Percentiles rank a stretch among this genome's conserved stretches.
Evolutionary conservation across 2,888 invertebrate genomes (phyloP).

Genomic region (Drosophila kanekoi): DNA sequence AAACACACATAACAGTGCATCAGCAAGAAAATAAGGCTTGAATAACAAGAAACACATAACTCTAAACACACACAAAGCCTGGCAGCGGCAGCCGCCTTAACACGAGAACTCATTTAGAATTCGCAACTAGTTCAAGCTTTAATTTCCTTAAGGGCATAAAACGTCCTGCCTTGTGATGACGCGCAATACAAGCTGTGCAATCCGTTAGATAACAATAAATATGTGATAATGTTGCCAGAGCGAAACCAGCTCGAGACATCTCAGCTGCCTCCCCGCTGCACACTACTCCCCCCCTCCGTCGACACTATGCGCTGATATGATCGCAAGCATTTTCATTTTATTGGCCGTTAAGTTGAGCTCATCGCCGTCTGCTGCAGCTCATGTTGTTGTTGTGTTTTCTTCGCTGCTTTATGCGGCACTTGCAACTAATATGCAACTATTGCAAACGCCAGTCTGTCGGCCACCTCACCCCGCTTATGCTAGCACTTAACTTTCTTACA

Average conservation of each 20-base stretch:
- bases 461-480: neutral
- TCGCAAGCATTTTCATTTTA: constrained; percentile 47
- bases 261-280: neutral
- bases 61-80: too few relatives aligned
- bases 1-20: too few relatives aligned
- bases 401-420: constrained; percentile 40
- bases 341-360: constrained; percentile 45
- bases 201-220: constrained; percentile 27
- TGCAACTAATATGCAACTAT: constrained; percentile 65
- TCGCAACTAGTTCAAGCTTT: constrained; percentile 12
- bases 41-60: too few relatives aligned
- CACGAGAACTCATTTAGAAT: neutral
- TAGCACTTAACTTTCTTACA: constrained; percentile 56
- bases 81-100: too few relatives aligned
- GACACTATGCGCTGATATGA: neutral
- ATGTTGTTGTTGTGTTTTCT: constrained; percentile 12
- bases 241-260: neutral
- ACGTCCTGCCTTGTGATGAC: neutral
- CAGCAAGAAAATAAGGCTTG: too few relatives aligned
- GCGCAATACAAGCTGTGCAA: constrained; percentile 1
- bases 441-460: constrained; percentile 7
- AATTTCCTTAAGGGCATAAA: neutral
- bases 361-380: neutral
- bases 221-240: constrained; percentile 22
- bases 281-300: neutral